Evolutionary conservation across 2,888 invertebrate species (phyloP).

Genomic region (Drosophila nigricruria): DNA sequence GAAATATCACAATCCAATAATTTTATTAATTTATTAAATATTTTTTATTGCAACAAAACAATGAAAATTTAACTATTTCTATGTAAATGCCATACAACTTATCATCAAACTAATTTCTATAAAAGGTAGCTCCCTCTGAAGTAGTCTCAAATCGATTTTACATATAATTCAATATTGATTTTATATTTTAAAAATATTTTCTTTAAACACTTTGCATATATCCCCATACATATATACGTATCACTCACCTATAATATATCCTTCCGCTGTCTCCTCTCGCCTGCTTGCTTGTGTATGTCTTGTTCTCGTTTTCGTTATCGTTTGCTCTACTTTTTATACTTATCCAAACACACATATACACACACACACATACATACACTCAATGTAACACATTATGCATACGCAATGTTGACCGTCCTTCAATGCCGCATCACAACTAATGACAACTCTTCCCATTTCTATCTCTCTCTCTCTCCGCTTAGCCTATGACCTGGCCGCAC

Average conservation of each 20-base stretch:
- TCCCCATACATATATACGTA: neutral
- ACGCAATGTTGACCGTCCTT: slow-evolving; percentile 43
- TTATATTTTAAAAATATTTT: neutral
- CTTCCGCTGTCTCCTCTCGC: slow-evolving; percentile 3
- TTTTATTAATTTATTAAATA: too few species aligned
- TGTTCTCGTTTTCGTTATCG: slow-evolving; percentile 36
- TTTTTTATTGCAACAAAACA: neutral
- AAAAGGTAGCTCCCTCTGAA: neutral
- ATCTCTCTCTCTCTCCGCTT: slow-evolving; percentile 48
- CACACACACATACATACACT: neutral
- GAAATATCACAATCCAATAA: neutral
- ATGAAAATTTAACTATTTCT: too few species aligned
- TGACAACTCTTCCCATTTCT: slow-evolving; percentile 12
- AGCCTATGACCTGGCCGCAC: slow-evolving; percentile 94
- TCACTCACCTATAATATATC: neutral
- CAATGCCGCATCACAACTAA: slow-evolving; percentile 38
- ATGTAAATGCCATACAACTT: neutral
- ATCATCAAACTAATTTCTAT: neutral
- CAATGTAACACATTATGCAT: slow-evolving; percentile 30
- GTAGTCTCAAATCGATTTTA: neutral
- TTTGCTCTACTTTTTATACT: slow-evolving; percentile 30
- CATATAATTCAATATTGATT: neutral
- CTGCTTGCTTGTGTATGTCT: slow-evolving; percentile 45
- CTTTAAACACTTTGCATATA: neutral
- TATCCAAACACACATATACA: neutral